Conservation (phyloP, 2,797 vertebrate species). For the Hypotaenidia philippensis region DNA sequence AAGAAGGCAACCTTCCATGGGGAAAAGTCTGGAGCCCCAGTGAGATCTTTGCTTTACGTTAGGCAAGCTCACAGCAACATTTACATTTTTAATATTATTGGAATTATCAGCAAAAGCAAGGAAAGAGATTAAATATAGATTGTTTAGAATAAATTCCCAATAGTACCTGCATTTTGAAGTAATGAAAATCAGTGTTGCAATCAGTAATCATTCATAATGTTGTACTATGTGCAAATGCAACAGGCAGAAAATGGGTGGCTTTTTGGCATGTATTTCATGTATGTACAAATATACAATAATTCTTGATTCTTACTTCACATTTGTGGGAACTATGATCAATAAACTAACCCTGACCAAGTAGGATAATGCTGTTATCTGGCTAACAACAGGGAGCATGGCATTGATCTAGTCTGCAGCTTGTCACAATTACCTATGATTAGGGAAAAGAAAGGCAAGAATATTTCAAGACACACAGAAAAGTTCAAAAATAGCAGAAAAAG, state of each 20-base stretch:
- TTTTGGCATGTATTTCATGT: neutral
- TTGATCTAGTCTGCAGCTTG: conserved; percentile 32
- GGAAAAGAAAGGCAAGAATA: neutral
- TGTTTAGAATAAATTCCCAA: neutral
- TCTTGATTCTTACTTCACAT: conserved; percentile 20
- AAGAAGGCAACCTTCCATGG: neutral
- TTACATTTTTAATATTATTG: conserved; percentile 14
- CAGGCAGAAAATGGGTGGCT: neutral
- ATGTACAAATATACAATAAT: neutral
- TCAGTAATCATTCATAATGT: neutral
- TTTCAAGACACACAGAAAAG: neutral
- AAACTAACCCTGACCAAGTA: conserved; percentile 17
- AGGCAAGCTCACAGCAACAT: neutral
- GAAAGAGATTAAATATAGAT: neutral
- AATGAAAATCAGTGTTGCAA: neutral
- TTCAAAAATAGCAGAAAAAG: neutral
- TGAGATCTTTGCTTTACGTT: neutral
- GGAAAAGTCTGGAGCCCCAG: neutral
- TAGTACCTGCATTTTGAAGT: neutral
- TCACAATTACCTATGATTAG: conserved; percentile 3
- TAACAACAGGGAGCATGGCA: conserved; percentile 20
- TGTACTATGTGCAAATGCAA: neutral
- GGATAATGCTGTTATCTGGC: conserved; percentile 36
- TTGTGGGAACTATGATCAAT: conserved; percentile 1
- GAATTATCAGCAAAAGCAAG: conserved; percentile 14